phyloP scores from a whole-genome alignment of 1,140 invertebrate genomes.

The Leptinotarsa texana region DNA sequence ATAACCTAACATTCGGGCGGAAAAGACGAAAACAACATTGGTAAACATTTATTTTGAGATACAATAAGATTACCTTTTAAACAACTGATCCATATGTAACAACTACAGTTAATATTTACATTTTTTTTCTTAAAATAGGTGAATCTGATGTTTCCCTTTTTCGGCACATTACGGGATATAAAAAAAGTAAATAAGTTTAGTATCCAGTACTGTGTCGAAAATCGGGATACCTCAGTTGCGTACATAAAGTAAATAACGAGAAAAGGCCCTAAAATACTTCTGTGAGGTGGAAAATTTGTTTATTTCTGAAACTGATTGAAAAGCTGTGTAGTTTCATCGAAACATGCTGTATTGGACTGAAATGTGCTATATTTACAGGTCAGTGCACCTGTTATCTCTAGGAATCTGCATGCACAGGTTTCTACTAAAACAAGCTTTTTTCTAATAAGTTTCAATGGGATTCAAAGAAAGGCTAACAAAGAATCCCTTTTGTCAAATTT shows the following conservation, averaged over 20 bases:
- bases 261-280: slow-evolving; percentile 43
- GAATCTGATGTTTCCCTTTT: slow-evolving; percentile 12
- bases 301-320: slow-evolving; percentile 8
- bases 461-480: too few species aligned
- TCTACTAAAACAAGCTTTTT: neutral
- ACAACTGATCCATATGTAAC: slow-evolving; percentile 4
- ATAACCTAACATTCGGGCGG: slow-evolving; percentile 22
- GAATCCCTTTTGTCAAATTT: neutral
- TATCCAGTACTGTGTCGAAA: slow-evolving; percentile 23
- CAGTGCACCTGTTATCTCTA: neutral
- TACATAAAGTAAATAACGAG: slow-evolving; percentile 47
- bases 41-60: slow-evolving; percentile 16
- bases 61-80: neutral
- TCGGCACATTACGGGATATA: slow-evolving; percentile 30
- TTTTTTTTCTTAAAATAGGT: slow-evolving; percentile 8
- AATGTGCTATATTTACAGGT: slow-evolving; percentile 19
- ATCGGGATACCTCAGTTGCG: slow-evolving; percentile 30
- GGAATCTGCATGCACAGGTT: neutral
- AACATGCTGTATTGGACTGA: slow-evolving; percentile 12
- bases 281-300: slow-evolving; percentile 42
- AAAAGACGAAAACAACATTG: slow-evolving; percentile 3
- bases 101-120: slow-evolving; percentile 20
- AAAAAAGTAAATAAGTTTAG: neutral
- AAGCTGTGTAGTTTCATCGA: slow-evolving; percentile 4
- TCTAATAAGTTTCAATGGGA: neutral